phyloP scores from a whole-genome alignment of 2,888 invertebrate genomes.

The Ctena decussata region DNA sequence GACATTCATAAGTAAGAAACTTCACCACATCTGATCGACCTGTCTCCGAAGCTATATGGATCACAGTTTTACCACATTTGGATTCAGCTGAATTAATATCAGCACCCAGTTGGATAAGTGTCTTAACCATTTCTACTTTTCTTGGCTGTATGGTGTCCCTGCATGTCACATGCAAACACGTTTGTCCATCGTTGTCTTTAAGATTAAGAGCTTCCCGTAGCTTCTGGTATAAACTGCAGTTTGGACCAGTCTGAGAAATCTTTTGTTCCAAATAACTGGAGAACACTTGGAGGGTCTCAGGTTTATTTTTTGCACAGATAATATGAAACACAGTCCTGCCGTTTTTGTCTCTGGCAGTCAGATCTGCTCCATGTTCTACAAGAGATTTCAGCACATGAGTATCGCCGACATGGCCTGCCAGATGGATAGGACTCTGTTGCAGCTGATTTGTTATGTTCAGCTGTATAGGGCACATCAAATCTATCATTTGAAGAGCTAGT shows the following conservation, averaged over 20 bases:
- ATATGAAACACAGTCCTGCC: background rate
- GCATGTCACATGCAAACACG: no score
- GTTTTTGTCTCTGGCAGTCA: background rate
- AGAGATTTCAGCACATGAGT: background rate
- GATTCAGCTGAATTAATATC: background rate
- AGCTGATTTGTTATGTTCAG: background rate
- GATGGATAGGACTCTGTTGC: background rate
- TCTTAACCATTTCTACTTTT: no score
- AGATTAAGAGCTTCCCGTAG: no score
- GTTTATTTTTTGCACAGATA: no score
- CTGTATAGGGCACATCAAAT: background rate
- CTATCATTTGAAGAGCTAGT: background rate
- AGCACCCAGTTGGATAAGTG: no score
- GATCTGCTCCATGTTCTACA: background rate
- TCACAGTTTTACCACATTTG: background rate
- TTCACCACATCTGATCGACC: background rate
- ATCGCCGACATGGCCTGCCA: background rate
- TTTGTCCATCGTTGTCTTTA: no score
- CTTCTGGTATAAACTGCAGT: no score
- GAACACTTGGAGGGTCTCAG: no score
- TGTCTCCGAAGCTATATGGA: background rate
- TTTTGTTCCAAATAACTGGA: no score
- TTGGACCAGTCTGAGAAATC: no score
- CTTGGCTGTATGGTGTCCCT: no score
- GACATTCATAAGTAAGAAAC: background rate